Base-by-base conservation (phyloP, 2,113 vertebrate species). In the Australoheros scitulus region DNA sequence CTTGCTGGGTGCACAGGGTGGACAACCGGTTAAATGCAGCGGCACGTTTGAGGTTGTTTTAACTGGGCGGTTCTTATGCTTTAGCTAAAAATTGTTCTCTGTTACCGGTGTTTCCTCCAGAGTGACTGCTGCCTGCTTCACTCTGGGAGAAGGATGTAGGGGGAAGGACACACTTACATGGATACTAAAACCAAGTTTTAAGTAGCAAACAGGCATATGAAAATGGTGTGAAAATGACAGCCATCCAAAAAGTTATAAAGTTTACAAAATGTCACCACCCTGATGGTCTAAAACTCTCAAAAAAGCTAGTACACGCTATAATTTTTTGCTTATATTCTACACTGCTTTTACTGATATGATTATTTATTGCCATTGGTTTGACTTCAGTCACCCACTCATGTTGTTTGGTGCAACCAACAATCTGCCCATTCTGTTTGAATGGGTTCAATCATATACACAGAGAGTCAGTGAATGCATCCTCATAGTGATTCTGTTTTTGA, bases 101-200 rank as follows among this genome's bases (percentile, higher is more conserved):
- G 38, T 38, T 38, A 41, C 38, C 9, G 9, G 38, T 4, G 38
- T 11, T 41, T 41, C 11, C 38, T 11, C 38, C 11, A 41, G 38
- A 68, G 63, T 14, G 14, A 47, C 63, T 68, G 64, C 1, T 1
- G 14, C 8, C 38, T 68, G 64, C 22, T 47, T 41, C 64, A 7
- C 13, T 24, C 63, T 43, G 6, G 34, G 34, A 34, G 34, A 34
- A 34, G 34, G 22, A 18, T 64, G 38, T 47, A 18, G 15, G 38
- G 22, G 22, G 22, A 47, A 38, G 0, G 5, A 17, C 38, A 26
- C 4, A 38, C n/a, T 17, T 61, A 34, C 0, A 32, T 41, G 11
- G 3, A 41, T 41, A 41, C 38, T 41, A 11, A 41, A 41, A 11
- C 38, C 6, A 41, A 41, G 11, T 41, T 11, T 11, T 11, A 11